Conservation (phyloP, 2,888 invertebrate genomes). For the Cephus pygmeus region DNA sequence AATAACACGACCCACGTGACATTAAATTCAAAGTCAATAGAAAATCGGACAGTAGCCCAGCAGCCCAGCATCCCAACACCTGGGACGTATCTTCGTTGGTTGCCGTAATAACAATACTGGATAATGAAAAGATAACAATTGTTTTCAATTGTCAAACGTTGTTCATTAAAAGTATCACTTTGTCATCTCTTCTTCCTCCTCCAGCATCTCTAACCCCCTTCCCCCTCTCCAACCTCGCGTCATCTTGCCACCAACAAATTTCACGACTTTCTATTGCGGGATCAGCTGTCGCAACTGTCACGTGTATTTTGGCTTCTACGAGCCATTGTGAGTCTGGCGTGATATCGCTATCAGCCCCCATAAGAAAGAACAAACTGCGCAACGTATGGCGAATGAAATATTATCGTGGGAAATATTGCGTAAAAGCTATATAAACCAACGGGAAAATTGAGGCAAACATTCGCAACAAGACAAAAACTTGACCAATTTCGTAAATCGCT, state of each 20-base stretch:
- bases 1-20: not conserved
- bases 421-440: not conserved
- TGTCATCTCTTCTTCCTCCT: not conserved
- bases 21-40: not conserved
- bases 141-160: not conserved
- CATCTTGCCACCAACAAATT: slow-evolving; percentile 19
- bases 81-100: not conserved
- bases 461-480: not conserved
- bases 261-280: slow-evolving; percentile 17
- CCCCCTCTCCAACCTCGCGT: not conserved
- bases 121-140: not conserved
- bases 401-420: not conserved
- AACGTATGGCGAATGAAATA: not conserved
- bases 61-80: not conserved
- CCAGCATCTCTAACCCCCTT: slow-evolving; percentile 1
- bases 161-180: not conserved
- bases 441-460: not conserved
- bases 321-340: not conserved
- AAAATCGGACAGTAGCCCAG: not conserved
- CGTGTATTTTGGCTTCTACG: not conserved
- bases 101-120: not conserved
- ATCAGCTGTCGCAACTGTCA: not conserved
- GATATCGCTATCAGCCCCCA: not conserved
- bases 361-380: not conserved
- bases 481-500: too few species aligned